phyloP scores from a whole-genome alignment of 2,888 invertebrate genomes.

The Allolobophora icterica region DNA sequence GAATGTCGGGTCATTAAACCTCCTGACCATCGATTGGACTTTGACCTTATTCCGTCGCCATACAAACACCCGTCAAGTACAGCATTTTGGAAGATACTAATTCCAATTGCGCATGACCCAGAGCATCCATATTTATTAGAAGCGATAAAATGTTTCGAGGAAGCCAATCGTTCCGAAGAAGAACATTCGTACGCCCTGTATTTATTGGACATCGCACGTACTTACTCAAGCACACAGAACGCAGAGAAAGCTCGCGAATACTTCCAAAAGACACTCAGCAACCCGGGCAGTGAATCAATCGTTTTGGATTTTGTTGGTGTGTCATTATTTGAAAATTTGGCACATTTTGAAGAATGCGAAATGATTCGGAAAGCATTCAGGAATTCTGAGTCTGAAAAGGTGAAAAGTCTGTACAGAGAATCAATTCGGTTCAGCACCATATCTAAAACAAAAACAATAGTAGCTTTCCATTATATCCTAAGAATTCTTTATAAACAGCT shows the following conservation, averaged over 20 bases:
- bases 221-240: not conserved
- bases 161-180: not conserved
- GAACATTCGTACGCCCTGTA: not conserved
- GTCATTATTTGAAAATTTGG: not conserved
- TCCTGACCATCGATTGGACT: not conserved
- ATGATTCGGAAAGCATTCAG: not conserved
- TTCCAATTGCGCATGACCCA: not conserved
- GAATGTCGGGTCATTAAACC: not conserved
- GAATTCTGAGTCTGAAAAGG: not conserved
- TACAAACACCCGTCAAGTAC: not conserved
- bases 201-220: not conserved
- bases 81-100: not conserved
- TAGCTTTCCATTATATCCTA: not conserved
- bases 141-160: not conserved
- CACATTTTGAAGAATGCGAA: not conserved
- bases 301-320: not conserved
- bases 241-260: not conserved
- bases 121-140: not conserved
- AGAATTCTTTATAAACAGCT: conserved; percentile 12
- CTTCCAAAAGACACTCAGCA: not conserved
- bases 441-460: not conserved
- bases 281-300: not conserved
- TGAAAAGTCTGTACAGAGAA: conserved; percentile 24
- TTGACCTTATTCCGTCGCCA: not conserved
- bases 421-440: not conserved